Base-by-base conservation (phyloP, 2,113 vertebrate species). In the Pluvianellus socialis region DNA sequence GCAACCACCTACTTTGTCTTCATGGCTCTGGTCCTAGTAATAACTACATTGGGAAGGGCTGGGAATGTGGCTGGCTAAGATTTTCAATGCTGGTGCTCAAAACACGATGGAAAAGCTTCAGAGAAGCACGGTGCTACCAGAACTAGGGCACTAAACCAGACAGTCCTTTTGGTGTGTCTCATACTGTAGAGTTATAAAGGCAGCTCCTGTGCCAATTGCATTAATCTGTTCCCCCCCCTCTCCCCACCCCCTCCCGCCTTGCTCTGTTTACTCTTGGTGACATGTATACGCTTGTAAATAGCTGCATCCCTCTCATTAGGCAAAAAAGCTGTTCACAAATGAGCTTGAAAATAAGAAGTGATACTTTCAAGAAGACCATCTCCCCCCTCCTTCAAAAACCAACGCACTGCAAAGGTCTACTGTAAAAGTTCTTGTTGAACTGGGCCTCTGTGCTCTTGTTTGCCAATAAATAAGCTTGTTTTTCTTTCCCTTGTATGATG, bases 401-500 rank as follows among this genome's bases (percentile, higher is more conserved):
- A 62, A n/a, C 0, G 12, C 40, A 74, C 6, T 76, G 50, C n/a
- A 61, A 67, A 81, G n/a, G 38, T 26, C 23, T 63, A 32, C 56
- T 35, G 24, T 74, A 88, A 82, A 94, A 92, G 59, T 94, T 94
- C 45, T 56, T 38, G 42, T 35, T 91, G 53, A 90, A 86, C 6
- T 12, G 30, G 17, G 28, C 21, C 56, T 90, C 56, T 86, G 45
- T 56, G 63, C 50, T 80, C n/a, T 42, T 12, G 1, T 94, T 79
- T 91, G 67, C 42, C 82, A 88, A 79, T 83, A 93, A 95, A 70
- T 23, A 86, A 40, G 23, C 24, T 90, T 82, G 22, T 63, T 93
- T 86, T 73, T 86, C 53, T 52, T 61, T 92, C 42, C 73, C 42
- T 70, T 35, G 26, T 87, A 92, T 79, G 45, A 79, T 66, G 33